Evolutionary conservation across 2,888 invertebrate genomes (phyloP), one percentile per base, ranked within the genome.

Genomic region (Dynastes hyllus): DNA sequence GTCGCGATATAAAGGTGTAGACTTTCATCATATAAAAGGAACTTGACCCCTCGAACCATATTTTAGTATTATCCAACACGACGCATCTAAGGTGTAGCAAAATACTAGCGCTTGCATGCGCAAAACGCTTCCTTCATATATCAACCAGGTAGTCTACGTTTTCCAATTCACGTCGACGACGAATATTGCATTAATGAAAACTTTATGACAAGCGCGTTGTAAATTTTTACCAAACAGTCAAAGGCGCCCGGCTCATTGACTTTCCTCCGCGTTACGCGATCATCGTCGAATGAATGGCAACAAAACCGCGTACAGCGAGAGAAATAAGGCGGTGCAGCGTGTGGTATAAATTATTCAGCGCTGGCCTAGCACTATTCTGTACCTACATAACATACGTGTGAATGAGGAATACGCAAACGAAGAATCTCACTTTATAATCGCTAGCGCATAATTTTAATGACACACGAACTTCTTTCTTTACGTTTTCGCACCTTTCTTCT

Each of bases 301-400:
- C 22, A 45, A 45, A 9, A 58, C 55, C 6, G 8, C 55, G 22
- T 58, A 22, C 55, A 22, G 22, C 16, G 55, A 58, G 16, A 58
- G 55, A 58, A 67, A 67, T n/a, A 67, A 67, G 16, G 22, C 40
- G 40, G 11, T 5, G 22, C 40, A 22, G 11, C 8, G n/a, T 67
- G 55, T 16, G 11, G 16, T 22, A 67, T 67, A 67, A 67, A 67
- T 67, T 67, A 67, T 67, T 45, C 66, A 67, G 11, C 27, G 40
- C 66, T 2, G n/a, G 22, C 22, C 8, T 8, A 11, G 45, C 11
- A 45, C 11, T 11, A 6, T 45, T 8, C 8, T 40, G 40, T 40
- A 9, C 8, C 1, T 45, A 45, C 27, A 67, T 40, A 16, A 16
- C 40, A 37, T 22, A 67, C 45, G 45, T 45, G 45, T 67, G 66